phyloP scores from a whole-genome alignment of 1,140 invertebrate species.

The Lepidurus arcticus region DNA sequence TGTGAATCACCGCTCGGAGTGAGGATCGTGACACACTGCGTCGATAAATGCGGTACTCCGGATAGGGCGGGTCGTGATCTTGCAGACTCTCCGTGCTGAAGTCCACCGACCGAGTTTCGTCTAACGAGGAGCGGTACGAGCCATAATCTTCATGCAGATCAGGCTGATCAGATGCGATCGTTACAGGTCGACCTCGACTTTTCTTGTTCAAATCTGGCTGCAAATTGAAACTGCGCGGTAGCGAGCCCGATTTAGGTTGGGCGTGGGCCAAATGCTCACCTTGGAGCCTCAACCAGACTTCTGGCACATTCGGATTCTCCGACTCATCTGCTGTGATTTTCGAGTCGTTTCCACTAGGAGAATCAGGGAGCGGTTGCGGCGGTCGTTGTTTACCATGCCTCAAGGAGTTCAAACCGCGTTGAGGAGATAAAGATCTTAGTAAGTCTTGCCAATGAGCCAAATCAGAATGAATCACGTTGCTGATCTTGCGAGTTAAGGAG shows the following conservation, averaged over 20 bases:
- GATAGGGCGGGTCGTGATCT: conserved; percentile 50
- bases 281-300: conserved; percentile 56
- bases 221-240: conserved; percentile 68
- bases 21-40: conserved; percentile 48
- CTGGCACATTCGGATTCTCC: conserved; percentile 53
- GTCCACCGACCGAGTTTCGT: conserved; percentile 46
- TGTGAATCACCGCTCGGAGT: conserved; percentile 46
- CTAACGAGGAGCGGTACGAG: conserved; percentile 48
- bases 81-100: conserved; percentile 48
- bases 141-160: conserved; percentile 36
- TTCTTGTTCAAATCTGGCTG: conserved; percentile 27
- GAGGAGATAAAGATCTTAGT: neutral
- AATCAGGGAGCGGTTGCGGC: conserved; percentile 36
- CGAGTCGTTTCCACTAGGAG: conserved; percentile 36
- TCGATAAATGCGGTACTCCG: conserved; percentile 69
- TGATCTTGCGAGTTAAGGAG: neutral
- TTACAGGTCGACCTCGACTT: conserved; percentile 54
- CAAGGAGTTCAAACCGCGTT: conserved; percentile 30
- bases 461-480: neutral
- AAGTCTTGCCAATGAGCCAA: neutral
- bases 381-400: conserved; percentile 34
- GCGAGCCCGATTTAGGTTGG: conserved; percentile 62
- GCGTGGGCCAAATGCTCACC: conserved; percentile 49
- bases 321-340: conserved; percentile 36
- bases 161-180: conserved; percentile 64